phyloP scores from a whole-genome alignment of 2,888 invertebrate genomes.

The Catocala nupta region DNA sequence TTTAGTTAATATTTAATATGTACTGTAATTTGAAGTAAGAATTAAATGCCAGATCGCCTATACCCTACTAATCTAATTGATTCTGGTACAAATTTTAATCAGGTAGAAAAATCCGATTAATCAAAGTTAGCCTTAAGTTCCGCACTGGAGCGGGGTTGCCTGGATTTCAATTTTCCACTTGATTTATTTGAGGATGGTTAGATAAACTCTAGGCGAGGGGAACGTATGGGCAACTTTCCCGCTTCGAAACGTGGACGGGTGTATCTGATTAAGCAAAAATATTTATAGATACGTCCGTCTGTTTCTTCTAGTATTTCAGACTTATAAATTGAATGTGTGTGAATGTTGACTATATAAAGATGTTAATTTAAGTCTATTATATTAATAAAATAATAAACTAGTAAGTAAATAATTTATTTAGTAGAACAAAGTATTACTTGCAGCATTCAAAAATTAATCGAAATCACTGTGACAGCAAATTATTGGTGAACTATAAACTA shows the following conservation, averaged over 20 bases:
- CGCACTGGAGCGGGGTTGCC: slow-evolving; percentile 37
- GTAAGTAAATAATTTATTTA: too few species aligned
- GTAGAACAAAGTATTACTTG: too few species aligned
- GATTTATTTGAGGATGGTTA: slow-evolving; percentile 76
- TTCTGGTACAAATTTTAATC: slow-evolving; percentile 60
- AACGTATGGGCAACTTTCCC: slow-evolving; percentile 43
- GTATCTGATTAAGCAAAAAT: background rate
- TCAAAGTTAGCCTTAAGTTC: slow-evolving; percentile 71
- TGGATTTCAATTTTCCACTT: slow-evolving; percentile 81
- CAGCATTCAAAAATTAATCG: too few species aligned
- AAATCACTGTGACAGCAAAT: too few species aligned
- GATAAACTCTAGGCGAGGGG: slow-evolving; percentile 58
- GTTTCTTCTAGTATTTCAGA: too few species aligned
- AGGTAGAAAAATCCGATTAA: slow-evolving; percentile 66
- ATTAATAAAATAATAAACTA: too few species aligned
- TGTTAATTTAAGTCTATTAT: too few species aligned
- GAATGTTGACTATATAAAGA: too few species aligned
- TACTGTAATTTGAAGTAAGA: background rate
- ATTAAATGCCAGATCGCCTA: slow-evolving; percentile 4
- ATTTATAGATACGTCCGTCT: too few species aligned
- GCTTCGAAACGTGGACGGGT: slow-evolving; percentile 20
- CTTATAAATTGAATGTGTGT: too few species aligned
- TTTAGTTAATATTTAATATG: too few species aligned
- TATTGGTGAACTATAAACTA: too few species aligned
- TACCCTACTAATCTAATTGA: slow-evolving; percentile 23